phyloP scores from a whole-genome alignment of 2,797 vertebrate species.

The Myioborus miniatus region DNA sequence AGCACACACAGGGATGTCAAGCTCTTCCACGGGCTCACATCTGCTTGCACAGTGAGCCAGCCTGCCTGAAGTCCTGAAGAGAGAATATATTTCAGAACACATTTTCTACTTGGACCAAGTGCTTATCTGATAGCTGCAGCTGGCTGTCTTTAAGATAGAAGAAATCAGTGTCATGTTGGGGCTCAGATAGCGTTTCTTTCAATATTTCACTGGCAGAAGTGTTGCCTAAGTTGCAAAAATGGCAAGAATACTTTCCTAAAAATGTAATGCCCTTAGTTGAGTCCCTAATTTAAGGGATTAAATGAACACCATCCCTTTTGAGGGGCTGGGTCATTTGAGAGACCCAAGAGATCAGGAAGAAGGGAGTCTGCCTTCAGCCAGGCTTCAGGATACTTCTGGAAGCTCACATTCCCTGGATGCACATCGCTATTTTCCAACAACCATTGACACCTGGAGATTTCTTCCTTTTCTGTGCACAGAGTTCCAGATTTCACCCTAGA shows the following conservation, averaged over 20 bases:
- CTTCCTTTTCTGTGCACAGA: background rate
- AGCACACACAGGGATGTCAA: background rate
- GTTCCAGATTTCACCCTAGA: background rate
- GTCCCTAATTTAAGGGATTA: background rate
- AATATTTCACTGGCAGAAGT: background rate
- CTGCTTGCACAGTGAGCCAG: background rate
- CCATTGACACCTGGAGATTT: background rate
- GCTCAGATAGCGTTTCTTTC: background rate
- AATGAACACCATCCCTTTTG: background rate
- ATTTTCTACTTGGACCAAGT: background rate
- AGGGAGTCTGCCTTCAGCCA: background rate
- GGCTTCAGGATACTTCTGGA: background rate
- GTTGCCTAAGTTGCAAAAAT: background rate
- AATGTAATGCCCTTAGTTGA: rapidly evolving
- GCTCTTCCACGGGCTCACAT: background rate
- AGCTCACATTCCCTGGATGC: background rate
- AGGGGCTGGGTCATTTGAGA: background rate
- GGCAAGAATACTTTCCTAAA: background rate
- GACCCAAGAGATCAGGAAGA: background rate
- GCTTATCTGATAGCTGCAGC: constrained; percentile 14
- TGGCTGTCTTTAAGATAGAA: background rate
- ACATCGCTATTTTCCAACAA: background rate
- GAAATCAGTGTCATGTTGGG: background rate
- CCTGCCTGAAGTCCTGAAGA: background rate
- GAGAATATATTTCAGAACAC: background rate